Evolutionary conservation across 2,113 vertebrate genomes (phyloP), one percentile per base, ranked within the genome.

Genomic region (Sakesphorus luctuosus): DNA sequence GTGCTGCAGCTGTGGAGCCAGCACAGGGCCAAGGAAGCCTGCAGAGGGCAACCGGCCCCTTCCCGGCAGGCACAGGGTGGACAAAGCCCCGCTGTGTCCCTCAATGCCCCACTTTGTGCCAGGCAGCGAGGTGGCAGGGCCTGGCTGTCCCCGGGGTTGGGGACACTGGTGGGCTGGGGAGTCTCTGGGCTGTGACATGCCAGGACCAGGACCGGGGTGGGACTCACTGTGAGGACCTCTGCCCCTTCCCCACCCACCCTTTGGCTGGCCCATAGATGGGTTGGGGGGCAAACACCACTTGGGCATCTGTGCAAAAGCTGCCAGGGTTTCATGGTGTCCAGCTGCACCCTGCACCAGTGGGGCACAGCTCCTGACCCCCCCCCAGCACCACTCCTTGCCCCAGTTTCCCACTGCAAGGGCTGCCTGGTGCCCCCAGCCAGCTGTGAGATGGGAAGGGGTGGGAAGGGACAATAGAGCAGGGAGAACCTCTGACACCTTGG

Each of bases 71-170:
- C 79, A 52, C 26, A 6, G 89, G 61, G 23, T 18, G 63, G 75
- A 97, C 96, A 97, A 97, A 97, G 96, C 95, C 79, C 76, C 2
- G 63, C 95, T 97, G 92, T 97, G 92, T 94, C 75, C 71, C 72
- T 95, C 95, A 96, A 88, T 94, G 94, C 71, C 49, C 75, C 12
- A 9, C 79, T 93, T 25, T 38, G 96, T 97, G 90, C 96, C 95
- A 96, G 94, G 92, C 95, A 62, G 89, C 0, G 55, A 88, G 49
- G 67, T 88, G 89, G 91, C 91, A 95, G 95, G 56, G 92, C 65
- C 84, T 56, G 87, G 38, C 84, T 77, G 73, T 95, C 87, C 93
- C 84, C 29, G 19, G 44, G 46, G 36, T 31, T n/a, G 46, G 63
- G 76, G 67, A 77, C 12, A 4, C 65, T 36, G 59, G 12, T 3